Percentiles rank a stretch among this genome's conserved stretches.
phyloP scores from a whole-genome alignment of 2,797 vertebrate species.

The Holocentrus rufus region DNA sequence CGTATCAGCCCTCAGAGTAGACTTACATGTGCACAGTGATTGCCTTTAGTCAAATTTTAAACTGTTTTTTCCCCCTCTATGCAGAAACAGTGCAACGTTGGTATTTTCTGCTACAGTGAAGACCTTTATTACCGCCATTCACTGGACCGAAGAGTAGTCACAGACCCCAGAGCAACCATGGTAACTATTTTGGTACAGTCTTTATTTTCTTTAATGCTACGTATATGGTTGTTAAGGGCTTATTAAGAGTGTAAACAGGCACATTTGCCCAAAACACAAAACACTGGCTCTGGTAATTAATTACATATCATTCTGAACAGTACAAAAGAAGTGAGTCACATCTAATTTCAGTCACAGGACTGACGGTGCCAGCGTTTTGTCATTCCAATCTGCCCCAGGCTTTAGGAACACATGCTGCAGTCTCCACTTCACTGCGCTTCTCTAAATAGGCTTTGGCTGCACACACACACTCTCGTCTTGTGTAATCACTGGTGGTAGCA shows the following conservation, averaged over 20 bases:
- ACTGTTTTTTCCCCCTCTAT: background rate
- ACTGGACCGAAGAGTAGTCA: constrained; percentile 36
- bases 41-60: background rate
- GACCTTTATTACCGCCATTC: constrained; percentile 28
- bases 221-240: background rate
- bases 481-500: constrained; percentile 50
- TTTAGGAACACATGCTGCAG: constrained; percentile 49
- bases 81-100: background rate
- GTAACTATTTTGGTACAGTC: constrained; percentile 46
- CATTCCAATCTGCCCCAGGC: constrained; percentile 29
- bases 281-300: background rate
- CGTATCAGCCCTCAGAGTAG: background rate
- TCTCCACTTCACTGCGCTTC: constrained; percentile 46
- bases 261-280: background rate
- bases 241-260: background rate
- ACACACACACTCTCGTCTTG: constrained; percentile 13
- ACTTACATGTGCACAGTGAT: background rate
- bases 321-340: constrained; percentile 34
- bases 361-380: constrained; percentile 31
- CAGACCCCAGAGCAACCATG: constrained; percentile 58
- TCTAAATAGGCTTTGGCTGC: constrained; percentile 46
- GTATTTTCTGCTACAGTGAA: constrained; percentile 32
- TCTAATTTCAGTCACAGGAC: constrained; percentile 43
- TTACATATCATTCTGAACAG: constrained; percentile 15
- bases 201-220: background rate